These are phyloP conservation scores for Cervus canadensis DNA, from an alignment of 2,113 vertebrate species.

Conservation along the genomic window DNA sequence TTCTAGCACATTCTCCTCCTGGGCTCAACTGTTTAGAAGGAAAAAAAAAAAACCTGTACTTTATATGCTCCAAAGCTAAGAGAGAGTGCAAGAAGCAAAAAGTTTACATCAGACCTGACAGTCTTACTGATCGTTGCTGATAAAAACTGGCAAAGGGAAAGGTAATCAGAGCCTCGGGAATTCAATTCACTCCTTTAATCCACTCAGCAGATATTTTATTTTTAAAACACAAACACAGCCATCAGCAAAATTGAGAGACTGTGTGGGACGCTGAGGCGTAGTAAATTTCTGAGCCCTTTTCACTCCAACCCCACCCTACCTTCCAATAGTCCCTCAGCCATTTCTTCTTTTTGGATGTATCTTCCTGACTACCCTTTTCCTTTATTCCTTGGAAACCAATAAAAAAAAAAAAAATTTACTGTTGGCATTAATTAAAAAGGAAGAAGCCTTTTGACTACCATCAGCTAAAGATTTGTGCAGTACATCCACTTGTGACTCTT, in stretches of 20 bases:
- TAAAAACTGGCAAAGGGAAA: slow-evolving; percentile 42
- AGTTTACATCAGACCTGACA: slow-evolving; percentile 25
- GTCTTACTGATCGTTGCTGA: background rate
- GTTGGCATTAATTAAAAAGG: slow-evolving; percentile 53
- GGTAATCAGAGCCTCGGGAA: slow-evolving; percentile 46
- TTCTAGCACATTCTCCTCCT: background rate
- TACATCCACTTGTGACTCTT: background rate
- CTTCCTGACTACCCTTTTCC: background rate
- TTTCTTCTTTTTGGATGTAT: background rate
- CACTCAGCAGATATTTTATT: slow-evolving; percentile 65
- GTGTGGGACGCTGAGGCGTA: slow-evolving; percentile 15
- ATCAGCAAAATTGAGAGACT: slow-evolving; percentile 39
- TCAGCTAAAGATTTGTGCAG: background rate
- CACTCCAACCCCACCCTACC: background rate
- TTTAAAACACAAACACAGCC: slow-evolving; percentile 33
- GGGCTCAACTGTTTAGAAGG: background rate
- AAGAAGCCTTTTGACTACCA: background rate
- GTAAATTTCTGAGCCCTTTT: background rate
- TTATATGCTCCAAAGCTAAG: background rate
- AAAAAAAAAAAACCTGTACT: background rate
- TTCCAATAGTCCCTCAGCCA: background rate
- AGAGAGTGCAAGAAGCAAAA: background rate
- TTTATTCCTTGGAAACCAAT: background rate
- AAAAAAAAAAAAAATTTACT: background rate
- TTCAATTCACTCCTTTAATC: slow-evolving; percentile 48